Evolutionary conservation across 2,888 invertebrate species (phyloP).

Genomic region (Eledona agricola): DNA sequence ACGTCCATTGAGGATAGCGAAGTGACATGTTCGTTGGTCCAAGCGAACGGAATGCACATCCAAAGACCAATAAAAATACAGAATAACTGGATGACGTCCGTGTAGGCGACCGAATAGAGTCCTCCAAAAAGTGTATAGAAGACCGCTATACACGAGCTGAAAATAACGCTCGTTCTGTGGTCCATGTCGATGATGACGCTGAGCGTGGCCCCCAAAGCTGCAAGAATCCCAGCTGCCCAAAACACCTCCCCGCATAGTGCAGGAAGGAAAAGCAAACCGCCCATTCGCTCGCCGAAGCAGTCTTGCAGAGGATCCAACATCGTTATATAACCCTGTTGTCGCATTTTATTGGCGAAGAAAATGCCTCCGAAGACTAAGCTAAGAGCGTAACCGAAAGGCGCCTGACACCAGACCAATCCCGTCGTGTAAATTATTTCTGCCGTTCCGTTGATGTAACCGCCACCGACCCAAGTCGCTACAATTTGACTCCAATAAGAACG

Average conservation of each 20-base stretch:
- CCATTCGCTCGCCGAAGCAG: slow-evolving; percentile 96
- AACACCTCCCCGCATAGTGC: slow-evolving; percentile 98
- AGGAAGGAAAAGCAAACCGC: slow-evolving; percentile 93
- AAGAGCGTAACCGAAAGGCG: slow-evolving; percentile 98
- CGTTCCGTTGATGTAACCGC: slow-evolving; percentile 99
- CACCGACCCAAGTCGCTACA: slow-evolving; percentile 98
- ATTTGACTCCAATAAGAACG: slow-evolving; percentile 12
- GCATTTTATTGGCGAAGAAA: slow-evolving; percentile 98
- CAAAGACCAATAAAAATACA: slow-evolving; percentile 98
- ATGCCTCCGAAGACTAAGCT: slow-evolving; percentile 95
- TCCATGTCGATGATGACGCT: slow-evolving; percentile 98
- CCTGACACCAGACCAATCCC: slow-evolving; percentile 97
- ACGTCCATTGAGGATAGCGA: slow-evolving; percentile 83
- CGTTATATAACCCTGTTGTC: slow-evolving; percentile 96
- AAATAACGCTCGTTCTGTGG: slow-evolving; percentile 89
- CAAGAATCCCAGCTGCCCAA: slow-evolving; percentile 98
- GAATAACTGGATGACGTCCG: slow-evolving; percentile 97
- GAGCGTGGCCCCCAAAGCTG: slow-evolving; percentile 94
- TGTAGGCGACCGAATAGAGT: slow-evolving; percentile 97
- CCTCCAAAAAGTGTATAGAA: slow-evolving; percentile 98
- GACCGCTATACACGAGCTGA: slow-evolving; percentile 95
- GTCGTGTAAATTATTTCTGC: slow-evolving; percentile 95
- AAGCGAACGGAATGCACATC: slow-evolving; percentile 97
- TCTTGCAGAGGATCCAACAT: slow-evolving; percentile 99
- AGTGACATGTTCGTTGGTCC: slow-evolving; percentile 86